Base-by-base conservation (phyloP, 2,113 vertebrate genomes). In the Oceanites oceanicus region DNA sequence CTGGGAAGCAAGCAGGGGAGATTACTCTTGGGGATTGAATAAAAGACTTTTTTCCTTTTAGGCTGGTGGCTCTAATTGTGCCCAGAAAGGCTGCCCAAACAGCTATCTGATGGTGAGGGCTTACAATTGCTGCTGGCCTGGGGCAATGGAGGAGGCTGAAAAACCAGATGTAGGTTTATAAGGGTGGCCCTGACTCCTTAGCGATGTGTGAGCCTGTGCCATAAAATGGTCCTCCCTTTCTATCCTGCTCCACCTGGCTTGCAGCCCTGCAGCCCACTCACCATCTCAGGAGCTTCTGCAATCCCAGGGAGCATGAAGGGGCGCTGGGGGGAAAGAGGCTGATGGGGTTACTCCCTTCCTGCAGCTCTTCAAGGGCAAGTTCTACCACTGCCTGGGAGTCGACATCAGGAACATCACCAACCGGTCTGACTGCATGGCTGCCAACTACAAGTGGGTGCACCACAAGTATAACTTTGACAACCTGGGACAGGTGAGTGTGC, bases 381-480 rank as follows among this genome's bases (percentile, higher is more conserved):
- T 99, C 98, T 99, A 99, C 97, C 98, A 99, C 95, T 99, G 99
- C 92, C 97, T 99, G 44, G 99, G 99, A 5, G 97, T 98, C 0
- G 99, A 99, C 92, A 99, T 99, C 89, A 99, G 98, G 93, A 99
- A 99, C 96, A 99, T 99, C 97, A 99, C 99, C 97, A 99, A 99
- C 98, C 99, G 99, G 62, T 99, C 99, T 0, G 99, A 99, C 98
- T 99, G 99, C 1, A 20, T 99, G 94, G 98, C 98, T 0, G 99
- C 98, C 98, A 99, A 98, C 97, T 99, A 99, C 97, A 99, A 99
- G 96, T 99, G 99, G 99, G 99, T 99, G 79, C 99, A 99, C 96
- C 99, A 99, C 95, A 99, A 99, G 75, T 99, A 99, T 98, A 99
- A 99, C 98, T 99, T 99, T 4, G 99, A 99, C 97, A 99, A 99